Evolutionary conservation across 2,113 vertebrate species (phyloP).

Genomic region (Condylura cristata): DNA sequence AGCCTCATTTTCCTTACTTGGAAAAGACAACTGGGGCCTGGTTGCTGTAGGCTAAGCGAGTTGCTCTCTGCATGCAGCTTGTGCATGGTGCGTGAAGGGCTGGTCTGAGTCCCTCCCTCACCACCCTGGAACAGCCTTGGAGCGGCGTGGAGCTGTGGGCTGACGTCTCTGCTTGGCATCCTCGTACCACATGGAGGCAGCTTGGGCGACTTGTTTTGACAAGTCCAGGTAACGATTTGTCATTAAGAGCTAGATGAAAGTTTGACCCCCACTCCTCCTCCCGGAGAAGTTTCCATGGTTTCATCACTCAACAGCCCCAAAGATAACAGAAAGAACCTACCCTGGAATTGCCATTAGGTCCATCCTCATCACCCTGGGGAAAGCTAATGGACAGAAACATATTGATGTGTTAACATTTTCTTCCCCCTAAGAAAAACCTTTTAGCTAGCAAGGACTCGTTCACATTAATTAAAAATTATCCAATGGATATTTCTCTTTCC

Average conservation of each 20-base stretch:
- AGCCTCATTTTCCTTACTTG: neutral
- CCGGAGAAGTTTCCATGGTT: conserved; percentile 46
- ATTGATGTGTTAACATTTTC: conserved; percentile 79
- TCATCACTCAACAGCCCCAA: conserved; percentile 73
- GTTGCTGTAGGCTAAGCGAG: too few species aligned
- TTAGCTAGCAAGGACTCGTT: conserved; percentile 63
- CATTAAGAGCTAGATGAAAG: conserved; percentile 63
- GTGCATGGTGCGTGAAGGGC: too few species aligned
- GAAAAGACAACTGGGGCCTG: neutral
- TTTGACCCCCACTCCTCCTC: neutral
- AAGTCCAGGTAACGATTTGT: conserved; percentile 72
- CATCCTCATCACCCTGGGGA: conserved; percentile 78
- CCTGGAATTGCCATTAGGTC: conserved; percentile 72
- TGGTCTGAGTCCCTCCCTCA: neutral
- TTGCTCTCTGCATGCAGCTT: too few species aligned
- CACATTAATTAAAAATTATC: conserved; percentile 74
- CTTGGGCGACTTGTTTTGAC: conserved; percentile 58
- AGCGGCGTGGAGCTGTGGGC: neutral
- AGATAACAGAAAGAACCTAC: conserved; percentile 37
- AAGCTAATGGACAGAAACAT: conserved; percentile 82
- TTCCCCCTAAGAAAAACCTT: conserved; percentile 77
- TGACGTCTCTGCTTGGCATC: neutral
- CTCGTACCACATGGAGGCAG: neutral
- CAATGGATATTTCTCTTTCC: conserved; percentile 55
- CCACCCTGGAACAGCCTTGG: rapidly evolving